Conservation (phyloP, 2,113 vertebrate species). For the Eonycteris spelaea region DNA sequence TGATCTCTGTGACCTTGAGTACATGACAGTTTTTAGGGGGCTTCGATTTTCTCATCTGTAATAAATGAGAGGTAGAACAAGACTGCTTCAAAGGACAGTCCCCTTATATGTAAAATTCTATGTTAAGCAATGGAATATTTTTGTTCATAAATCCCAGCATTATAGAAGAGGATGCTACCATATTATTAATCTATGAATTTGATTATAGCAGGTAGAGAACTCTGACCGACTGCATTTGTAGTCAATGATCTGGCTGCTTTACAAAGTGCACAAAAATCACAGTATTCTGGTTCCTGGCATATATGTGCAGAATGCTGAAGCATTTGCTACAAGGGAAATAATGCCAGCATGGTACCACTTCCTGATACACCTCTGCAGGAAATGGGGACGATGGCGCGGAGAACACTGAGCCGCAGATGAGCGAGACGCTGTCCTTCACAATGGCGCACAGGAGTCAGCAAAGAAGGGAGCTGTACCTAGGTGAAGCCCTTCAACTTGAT, state of each 20-base stretch:
- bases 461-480: background rate
- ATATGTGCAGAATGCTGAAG: background rate
- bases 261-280: slow-evolving; percentile 3
- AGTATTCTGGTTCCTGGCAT: slow-evolving; percentile 1
- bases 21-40: background rate
- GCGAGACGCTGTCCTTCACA: background rate
- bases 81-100: background rate
- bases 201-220: background rate
- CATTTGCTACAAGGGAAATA: background rate
- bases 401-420: background rate
- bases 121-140: background rate
- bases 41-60: slow-evolving; percentile 27
- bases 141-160: background rate
- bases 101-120: background rate
- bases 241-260: background rate
- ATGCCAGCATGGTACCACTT: background rate
- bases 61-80: slow-evolving; percentile 42
- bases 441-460: background rate
- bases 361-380: background rate
- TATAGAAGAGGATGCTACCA: background rate
- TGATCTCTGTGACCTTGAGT: background rate
- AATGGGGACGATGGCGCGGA: background rate
- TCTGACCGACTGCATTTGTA: background rate
- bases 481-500: background rate
- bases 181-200: background rate